Percentiles rank a stretch among this genome's conserved stretches.
Conservation (phyloP, 2,797 vertebrate species). For the Catostomus latipinnis region DNA sequence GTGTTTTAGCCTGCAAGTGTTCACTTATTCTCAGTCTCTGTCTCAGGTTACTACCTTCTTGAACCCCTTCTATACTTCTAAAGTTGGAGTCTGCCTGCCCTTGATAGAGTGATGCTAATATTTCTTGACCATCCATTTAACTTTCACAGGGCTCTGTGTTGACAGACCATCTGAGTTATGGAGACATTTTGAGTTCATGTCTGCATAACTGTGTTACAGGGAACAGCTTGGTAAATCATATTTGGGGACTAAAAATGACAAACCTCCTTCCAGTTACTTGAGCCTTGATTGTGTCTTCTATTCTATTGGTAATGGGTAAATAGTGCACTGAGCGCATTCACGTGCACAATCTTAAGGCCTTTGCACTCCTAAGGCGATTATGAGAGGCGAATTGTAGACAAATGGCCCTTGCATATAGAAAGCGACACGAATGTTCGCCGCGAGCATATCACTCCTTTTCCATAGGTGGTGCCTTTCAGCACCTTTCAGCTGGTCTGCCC, state of each 20-base stretch:
- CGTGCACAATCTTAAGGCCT: no score
- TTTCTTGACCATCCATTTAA: slow-evolving; percentile 37
- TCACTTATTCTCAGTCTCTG: slow-evolving; percentile 29
- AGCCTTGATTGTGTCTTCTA: background rate
- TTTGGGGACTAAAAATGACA: background rate
- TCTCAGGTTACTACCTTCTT: slow-evolving; percentile 40
- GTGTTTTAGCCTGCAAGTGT: background rate
- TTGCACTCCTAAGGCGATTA: no score
- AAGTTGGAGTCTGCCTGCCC: slow-evolving; percentile 25
- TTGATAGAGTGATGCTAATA: slow-evolving; percentile 41
- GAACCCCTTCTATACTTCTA: slow-evolving; percentile 28
- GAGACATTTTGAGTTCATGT: background rate
- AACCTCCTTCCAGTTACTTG: background rate
- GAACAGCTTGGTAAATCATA: background rate
- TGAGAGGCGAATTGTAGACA: no score
- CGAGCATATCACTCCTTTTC: no score
- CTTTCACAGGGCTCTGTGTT: slow-evolving; percentile 11
- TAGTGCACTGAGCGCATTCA: no score
- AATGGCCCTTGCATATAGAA: no score
- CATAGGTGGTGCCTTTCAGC: no score
- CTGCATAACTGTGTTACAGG: background rate
- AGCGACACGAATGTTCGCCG: no score
- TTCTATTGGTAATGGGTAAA: no score
- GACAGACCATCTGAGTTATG: slow-evolving; percentile 22
- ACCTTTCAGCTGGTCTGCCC: no score